Evolutionary conservation across 23 tunicate species (phyloP).

Genomic region (Ciona savignyi): DNA sequence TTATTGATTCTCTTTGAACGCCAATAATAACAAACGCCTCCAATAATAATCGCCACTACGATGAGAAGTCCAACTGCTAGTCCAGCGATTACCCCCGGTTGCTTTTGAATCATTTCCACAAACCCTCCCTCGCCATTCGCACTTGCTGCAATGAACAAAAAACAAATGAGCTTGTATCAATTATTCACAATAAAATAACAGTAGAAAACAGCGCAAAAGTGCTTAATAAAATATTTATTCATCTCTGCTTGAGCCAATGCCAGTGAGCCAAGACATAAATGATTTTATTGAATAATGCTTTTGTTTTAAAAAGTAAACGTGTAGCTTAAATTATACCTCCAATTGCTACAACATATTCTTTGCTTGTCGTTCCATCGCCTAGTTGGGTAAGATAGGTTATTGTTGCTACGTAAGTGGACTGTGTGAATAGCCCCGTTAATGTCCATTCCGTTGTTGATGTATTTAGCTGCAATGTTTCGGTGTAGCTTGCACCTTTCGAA

Average conservation of each 20-base stretch:
- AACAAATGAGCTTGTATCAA: no score
- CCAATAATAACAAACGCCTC: slow-evolving; percentile 27
- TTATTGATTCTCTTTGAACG: slow-evolving; percentile 34
- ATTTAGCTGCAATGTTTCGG: background rate
- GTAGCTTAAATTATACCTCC: slow-evolving; percentile 9
- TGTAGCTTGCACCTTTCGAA: slow-evolving; percentile 7
- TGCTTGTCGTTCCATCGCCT: slow-evolving; percentile 71
- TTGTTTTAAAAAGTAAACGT: no score
- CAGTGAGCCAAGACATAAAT: no score
- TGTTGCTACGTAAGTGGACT: slow-evolving; percentile 9
- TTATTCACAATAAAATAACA: background rate
- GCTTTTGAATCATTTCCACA: slow-evolving; percentile 14
- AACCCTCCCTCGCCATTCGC: slow-evolving; percentile 7
- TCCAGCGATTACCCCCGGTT: slow-evolving; percentile 59
- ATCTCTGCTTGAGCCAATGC: no score
- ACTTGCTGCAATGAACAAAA: background rate
- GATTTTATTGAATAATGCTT: no score
- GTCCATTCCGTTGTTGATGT: background rate
- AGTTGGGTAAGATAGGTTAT: slow-evolving; percentile 45
- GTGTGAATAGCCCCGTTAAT: slow-evolving; percentile 8
- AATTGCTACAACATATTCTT: slow-evolving; percentile 8
- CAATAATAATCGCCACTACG: slow-evolving; percentile 28
- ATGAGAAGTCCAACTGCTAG: slow-evolving; percentile 26
- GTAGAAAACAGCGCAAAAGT: background rate
- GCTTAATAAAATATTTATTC: no score